Conservation (phyloP, 2,888 invertebrate species). For the Stegana nigrithorax region DNA sequence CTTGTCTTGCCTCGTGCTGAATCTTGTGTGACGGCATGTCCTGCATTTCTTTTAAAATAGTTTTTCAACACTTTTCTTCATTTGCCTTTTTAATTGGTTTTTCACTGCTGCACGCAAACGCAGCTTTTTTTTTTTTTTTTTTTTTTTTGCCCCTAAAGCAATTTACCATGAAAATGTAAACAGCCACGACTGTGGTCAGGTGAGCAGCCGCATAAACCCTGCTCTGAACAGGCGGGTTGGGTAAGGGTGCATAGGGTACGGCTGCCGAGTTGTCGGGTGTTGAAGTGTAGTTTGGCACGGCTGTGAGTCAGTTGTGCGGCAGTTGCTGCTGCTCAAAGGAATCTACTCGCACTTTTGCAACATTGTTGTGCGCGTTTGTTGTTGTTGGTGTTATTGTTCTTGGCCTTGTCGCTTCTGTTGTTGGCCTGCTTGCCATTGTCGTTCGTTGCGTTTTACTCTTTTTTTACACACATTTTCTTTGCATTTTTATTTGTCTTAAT, state of each 20-base stretch:
- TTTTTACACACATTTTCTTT: not conserved
- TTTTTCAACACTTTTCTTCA: slow-evolving; percentile 16
- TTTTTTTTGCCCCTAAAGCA: slow-evolving; percentile 10
- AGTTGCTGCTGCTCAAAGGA: not conserved
- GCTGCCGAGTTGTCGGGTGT: too few relatives aligned
- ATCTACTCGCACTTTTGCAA: too few relatives aligned
- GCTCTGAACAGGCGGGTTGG: too few relatives aligned
- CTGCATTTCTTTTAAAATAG: slow-evolving; percentile 10
- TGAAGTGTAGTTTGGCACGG: not conserved
- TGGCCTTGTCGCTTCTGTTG: not conserved
- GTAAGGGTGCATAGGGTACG: too few relatives aligned
- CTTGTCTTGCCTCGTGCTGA: not conserved
- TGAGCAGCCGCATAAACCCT: too few relatives aligned
- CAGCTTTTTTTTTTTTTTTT: too few relatives aligned
- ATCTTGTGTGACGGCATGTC: not conserved
- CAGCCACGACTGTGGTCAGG: too few relatives aligned
- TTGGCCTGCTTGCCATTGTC: not conserved
- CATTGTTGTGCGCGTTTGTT: not conserved
- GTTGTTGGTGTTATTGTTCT: not conserved
- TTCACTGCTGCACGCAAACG: slow-evolving; percentile 11
- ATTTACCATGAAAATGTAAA: slow-evolving; percentile 13
- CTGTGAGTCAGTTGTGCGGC: not conserved
- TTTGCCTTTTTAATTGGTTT: slow-evolving; percentile 18
- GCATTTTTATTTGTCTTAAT: not conserved
- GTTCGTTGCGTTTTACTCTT: not conserved